Evolutionary conservation across 2,113 vertebrate genomes (phyloP).

Genomic region (Alexandromys fortis): DNA sequence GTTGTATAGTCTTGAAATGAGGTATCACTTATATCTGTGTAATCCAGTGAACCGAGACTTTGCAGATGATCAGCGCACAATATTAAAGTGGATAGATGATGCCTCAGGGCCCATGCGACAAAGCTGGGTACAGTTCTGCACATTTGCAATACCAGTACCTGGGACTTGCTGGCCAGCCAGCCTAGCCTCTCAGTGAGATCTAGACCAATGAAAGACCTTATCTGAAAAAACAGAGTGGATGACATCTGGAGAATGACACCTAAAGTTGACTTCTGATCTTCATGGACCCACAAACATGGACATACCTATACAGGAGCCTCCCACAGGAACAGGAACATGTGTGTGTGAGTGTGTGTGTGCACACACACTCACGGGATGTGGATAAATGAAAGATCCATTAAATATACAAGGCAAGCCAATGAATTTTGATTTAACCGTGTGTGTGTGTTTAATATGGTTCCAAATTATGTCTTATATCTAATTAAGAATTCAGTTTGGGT

Average conservation of each 20-base stretch:
- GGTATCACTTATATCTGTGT: not conserved
- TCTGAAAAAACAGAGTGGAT: not conserved
- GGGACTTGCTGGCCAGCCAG: not conserved
- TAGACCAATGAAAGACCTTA: not conserved
- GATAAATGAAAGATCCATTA: conserved; percentile 35
- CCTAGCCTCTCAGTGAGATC: not conserved
- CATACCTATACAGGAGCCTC: not conserved
- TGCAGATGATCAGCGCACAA: not conserved
- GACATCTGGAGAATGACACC: not conserved
- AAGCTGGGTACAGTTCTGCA: not conserved
- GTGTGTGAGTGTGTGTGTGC: too few relatives aligned
- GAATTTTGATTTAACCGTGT: conserved; percentile 29
- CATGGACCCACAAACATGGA: not conserved
- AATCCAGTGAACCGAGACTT: conserved; percentile 23
- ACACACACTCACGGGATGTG: not conserved
- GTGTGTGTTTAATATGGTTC: not conserved
- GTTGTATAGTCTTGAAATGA: conserved; percentile 33
- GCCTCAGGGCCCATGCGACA: not conserved
- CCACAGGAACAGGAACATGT: too few relatives aligned
- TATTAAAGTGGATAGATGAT: conserved; percentile 1
- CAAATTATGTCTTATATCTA: not conserved
- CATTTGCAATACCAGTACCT: not conserved
- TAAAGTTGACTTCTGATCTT: not conserved
- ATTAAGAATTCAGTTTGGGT: conserved; percentile 44
- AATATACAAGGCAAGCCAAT: not conserved